A percentile compares a stretch with the other conserved stretches of the same genome.
Conservation (phyloP, 2,888 invertebrate species). For the Cephus runcator region DNA sequence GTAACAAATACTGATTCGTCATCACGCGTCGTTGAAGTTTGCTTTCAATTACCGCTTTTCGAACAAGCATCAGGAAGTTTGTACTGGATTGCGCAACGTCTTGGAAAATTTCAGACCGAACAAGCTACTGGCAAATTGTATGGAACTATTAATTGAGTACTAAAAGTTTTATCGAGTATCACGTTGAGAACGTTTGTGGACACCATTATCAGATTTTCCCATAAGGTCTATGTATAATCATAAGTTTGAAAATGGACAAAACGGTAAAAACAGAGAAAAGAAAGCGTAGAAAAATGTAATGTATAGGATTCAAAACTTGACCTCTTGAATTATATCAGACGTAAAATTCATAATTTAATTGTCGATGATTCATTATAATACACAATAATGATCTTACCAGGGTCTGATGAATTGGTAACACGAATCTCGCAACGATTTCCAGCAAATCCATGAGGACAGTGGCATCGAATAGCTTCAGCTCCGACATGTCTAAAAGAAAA, state of each 20-base stretch:
- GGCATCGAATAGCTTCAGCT: conserved; percentile 79
- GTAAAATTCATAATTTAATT: neutral
- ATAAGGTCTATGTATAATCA: neutral
- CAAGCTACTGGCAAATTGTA: neutral
- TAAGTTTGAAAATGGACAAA: neutral
- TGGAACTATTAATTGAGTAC: neutral
- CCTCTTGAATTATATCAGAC: neutral
- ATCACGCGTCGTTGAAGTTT: neutral
- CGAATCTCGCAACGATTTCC: conserved; percentile 79
- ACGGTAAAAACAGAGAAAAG: neutral
- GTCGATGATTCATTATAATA: neutral
- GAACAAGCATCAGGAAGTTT: neutral
- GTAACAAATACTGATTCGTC: neutral
- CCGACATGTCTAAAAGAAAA: conserved; percentile 75
- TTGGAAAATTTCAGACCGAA: neutral
- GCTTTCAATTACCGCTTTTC: neutral
- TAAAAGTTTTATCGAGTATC: neutral
- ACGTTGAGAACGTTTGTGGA: neutral
- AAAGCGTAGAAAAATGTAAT: neutral
- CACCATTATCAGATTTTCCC: neutral
- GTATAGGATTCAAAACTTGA: neutral
- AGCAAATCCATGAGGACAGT: conserved; percentile 75
- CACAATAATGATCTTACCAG: conserved; percentile 1
- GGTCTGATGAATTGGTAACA: conserved; percentile 66
- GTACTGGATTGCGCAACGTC: neutral